Evolutionary conservation across 1,140 invertebrate genomes (phyloP).

Genomic region (Sinonovacula constricta): DNA sequence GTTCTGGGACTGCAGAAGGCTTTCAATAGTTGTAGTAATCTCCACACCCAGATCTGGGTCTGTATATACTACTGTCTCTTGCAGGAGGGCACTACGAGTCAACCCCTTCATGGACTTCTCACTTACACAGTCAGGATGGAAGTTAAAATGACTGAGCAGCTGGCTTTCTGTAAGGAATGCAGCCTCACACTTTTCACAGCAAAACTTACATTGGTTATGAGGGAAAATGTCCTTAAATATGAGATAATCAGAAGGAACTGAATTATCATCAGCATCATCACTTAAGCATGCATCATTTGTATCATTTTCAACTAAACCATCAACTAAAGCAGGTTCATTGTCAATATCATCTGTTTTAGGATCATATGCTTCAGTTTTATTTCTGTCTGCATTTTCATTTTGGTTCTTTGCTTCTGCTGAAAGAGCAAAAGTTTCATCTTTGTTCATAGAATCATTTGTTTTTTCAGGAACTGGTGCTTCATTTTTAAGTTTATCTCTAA

Average conservation of each 20-base stretch:
- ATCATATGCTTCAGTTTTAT: neutral
- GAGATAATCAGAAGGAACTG: neutral
- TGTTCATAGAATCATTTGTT: neutral
- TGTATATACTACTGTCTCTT: slow-evolving; percentile 15
- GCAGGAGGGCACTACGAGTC: too few species aligned
- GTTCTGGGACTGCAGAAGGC: slow-evolving; percentile 12
- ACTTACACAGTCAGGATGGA: too few species aligned
- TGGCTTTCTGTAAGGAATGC: too few species aligned
- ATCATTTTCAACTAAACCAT: neutral
- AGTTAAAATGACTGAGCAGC: too few species aligned
- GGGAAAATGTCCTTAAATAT: too few species aligned
- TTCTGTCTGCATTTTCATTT: neutral
- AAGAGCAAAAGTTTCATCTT: neutral
- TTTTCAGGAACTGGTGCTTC: too few species aligned
- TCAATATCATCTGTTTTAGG: neutral
- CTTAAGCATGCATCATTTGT: neutral
- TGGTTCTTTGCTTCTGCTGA: neutral
- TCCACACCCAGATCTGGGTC: slow-evolving; percentile 9
- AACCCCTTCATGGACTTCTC: too few species aligned
- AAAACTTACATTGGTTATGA: too few species aligned
- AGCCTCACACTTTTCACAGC: too few species aligned
- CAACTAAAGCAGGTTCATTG: neutral
- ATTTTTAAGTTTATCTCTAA: too few species aligned
- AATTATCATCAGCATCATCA: neutral
- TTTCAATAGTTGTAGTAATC: slow-evolving; percentile 20